A percentile compares a stretch with the other conserved stretches of the same genome.
Conservation (phyloP, 1,140 invertebrate genomes). For the Globodera rostochiensis region DNA sequence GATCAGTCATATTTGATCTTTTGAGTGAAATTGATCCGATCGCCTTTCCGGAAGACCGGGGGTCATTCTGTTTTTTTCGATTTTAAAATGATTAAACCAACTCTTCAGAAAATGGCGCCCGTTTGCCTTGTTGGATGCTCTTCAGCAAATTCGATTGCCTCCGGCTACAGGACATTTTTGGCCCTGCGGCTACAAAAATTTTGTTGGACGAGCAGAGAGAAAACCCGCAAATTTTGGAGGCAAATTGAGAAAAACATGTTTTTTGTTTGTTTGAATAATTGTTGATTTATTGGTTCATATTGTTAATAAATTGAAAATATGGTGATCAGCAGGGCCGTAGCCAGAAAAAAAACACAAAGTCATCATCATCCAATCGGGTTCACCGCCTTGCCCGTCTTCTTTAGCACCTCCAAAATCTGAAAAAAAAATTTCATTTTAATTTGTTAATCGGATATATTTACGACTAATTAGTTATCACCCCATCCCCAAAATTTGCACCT, state of each 20-base stretch:
- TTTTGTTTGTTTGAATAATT: background rate
- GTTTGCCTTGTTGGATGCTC: constrained; percentile 24
- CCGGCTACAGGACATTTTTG: constrained; percentile 52
- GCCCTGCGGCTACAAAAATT: constrained; percentile 31
- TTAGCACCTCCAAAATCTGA: constrained; percentile 40
- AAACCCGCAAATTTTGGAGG: constrained; percentile 1
- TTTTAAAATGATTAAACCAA: background rate
- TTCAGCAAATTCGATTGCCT: constrained; percentile 47
- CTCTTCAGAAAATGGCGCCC: background rate
- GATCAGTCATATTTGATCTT: too few species aligned
- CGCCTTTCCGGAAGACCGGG: too few species aligned
- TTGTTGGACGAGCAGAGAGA: constrained; percentile 25
- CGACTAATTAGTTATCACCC: too few species aligned
- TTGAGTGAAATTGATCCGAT: too few species aligned
- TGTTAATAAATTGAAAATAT: too few species aligned
- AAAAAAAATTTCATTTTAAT: background rate
- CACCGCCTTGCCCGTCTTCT: constrained; percentile 51
- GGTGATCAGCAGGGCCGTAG: too few species aligned
- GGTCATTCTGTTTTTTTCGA: too few species aligned
- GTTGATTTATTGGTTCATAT: too few species aligned
- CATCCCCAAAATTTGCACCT: background rate
- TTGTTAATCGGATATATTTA: background rate
- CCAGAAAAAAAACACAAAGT: background rate
- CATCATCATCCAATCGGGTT: constrained; percentile 6
- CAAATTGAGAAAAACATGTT: background rate